A percentile compares a stretch with the other conserved stretches of the same genome.
These are phyloP conservation scores for Urocynchramus pylzowi DNA, from an alignment of 2,113 vertebrate species.

Conservation along the genomic window DNA sequence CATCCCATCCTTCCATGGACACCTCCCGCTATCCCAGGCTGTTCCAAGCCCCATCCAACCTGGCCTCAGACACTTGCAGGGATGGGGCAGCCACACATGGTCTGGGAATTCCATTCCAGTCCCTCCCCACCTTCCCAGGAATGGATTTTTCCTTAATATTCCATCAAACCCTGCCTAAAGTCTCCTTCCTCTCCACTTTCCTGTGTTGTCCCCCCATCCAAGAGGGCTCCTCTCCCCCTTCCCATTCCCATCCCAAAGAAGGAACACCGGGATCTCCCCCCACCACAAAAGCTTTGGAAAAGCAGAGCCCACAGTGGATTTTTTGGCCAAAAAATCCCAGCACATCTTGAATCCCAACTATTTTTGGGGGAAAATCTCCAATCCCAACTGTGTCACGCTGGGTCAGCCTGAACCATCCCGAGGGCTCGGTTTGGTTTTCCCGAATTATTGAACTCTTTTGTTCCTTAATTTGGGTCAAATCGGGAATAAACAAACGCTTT, in stretches of 20 bases:
- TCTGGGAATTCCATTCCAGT: neutral
- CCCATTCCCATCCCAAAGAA: neutral
- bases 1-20: neutral
- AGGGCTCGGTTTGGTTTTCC: neutral
- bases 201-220: rapidly evolving
- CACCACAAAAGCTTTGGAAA: neutral
- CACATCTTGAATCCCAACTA: neutral
- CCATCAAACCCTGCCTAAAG: neutral
- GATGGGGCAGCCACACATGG: neutral
- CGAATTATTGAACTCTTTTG: neutral
- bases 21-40: neutral
- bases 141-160: neutral
- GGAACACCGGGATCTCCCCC: neutral
- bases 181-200: neutral
- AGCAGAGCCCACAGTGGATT: neutral
- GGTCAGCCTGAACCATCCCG: neutral
- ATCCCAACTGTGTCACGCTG: neutral
- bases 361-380: neutral
- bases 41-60: neutral
- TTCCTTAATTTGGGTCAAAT: neutral
- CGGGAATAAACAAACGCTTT: conserved; percentile 20
- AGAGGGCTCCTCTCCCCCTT: neutral
- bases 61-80: too few species aligned
- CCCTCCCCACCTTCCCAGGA: neutral
- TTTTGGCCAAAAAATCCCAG: neutral